These are phyloP conservation scores for Furcifer pardalis DNA, from an alignment of 2,797 vertebrate species.

Conservation along the genomic window DNA sequence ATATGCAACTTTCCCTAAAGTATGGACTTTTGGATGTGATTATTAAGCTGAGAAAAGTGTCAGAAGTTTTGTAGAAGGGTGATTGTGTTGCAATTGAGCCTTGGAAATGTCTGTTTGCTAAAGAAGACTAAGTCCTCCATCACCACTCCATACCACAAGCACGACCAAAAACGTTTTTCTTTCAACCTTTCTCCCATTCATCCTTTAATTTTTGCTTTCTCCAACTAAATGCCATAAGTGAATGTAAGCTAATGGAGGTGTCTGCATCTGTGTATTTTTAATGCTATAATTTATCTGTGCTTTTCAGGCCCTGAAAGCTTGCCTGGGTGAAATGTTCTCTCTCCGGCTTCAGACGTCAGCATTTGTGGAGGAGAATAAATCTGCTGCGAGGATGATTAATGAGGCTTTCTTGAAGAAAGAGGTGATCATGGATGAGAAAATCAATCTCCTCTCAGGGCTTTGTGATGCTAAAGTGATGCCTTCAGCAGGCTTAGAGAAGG, in stretches of 20 bases:
- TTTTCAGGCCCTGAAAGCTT: slow-evolving; percentile 79
- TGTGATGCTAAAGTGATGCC: slow-evolving; percentile 68
- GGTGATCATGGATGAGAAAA: slow-evolving; percentile 38
- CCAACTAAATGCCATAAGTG: background rate
- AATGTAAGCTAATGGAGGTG: background rate
- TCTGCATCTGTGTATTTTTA: background rate
- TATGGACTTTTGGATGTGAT: too few relatives aligned
- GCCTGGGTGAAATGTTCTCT: slow-evolving; percentile 80
- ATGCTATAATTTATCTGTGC: background rate
- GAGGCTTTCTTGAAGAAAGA: slow-evolving; percentile 48
- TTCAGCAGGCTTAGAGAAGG: slow-evolving; percentile 71
- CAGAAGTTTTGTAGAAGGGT: too few relatives aligned
- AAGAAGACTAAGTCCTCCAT: too few relatives aligned
- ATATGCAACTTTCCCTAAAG: too few relatives aligned
- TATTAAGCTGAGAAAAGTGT: too few relatives aligned
- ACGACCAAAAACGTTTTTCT: background rate
- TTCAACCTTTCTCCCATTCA: background rate
- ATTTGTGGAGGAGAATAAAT: slow-evolving; percentile 42
- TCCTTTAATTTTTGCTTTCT: background rate
- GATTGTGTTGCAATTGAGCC: too few relatives aligned
- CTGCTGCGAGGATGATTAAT: slow-evolving; percentile 5
- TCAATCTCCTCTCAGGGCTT: slow-evolving; percentile 65
- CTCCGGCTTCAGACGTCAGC: slow-evolving; percentile 60
- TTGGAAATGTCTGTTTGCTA: too few relatives aligned
- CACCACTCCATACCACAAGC: too few relatives aligned